These are phyloP conservation scores for Stegastes partitus DNA, from an alignment of 2,113 vertebrate species.

Conservation along the genomic window DNA sequence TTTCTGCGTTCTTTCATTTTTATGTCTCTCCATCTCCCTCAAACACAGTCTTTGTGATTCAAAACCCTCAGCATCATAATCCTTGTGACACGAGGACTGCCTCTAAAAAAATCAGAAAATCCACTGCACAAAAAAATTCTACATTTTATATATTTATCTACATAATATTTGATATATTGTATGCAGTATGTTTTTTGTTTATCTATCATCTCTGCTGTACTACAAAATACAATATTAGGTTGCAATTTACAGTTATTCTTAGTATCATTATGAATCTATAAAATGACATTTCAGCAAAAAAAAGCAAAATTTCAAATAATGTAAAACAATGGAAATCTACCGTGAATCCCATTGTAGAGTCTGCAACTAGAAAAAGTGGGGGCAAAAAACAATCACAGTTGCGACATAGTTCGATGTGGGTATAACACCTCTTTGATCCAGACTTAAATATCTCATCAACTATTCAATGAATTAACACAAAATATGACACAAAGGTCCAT, in stretches of 20 bases:
- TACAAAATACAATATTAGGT: too few species aligned
- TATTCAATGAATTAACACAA: not conserved
- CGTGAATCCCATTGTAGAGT: not conserved
- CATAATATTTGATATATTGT: too few species aligned
- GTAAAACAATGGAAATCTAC: not conserved
- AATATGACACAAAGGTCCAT: not conserved
- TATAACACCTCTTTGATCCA: not conserved
- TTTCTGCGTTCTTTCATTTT: slow-evolving; percentile 35
- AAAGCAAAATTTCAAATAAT: not conserved
- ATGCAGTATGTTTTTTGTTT: too few species aligned
- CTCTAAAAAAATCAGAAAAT: not conserved
- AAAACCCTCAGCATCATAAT: not conserved
- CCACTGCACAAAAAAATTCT: too few species aligned
- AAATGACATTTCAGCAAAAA: too few species aligned
- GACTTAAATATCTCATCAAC: not conserved
- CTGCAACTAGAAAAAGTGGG: not conserved
- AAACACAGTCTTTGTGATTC: slow-evolving; percentile 12
- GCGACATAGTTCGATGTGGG: too few species aligned
- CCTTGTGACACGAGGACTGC: not conserved
- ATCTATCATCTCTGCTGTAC: too few species aligned
- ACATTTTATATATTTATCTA: too few species aligned
- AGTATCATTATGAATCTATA: too few species aligned
- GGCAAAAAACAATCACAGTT: too few species aligned
- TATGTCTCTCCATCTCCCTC: not conserved
- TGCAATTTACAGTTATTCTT: too few species aligned